phyloP scores from a whole-genome alignment of 2,888 invertebrate genomes.

The Brachylomia viminalis region DNA sequence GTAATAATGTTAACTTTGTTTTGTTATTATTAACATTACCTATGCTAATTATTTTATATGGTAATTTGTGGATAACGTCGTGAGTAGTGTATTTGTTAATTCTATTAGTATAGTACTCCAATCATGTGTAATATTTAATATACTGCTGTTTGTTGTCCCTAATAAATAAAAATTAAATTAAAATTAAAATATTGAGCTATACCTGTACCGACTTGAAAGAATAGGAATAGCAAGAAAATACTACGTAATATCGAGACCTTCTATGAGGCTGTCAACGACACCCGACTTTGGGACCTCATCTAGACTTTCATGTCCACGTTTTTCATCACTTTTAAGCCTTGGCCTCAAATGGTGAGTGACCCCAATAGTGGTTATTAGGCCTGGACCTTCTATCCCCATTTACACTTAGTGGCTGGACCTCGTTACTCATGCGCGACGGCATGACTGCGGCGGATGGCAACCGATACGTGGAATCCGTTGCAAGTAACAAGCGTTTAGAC shows the following conservation, averaged over 20 bases:
- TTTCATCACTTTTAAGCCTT: not conserved
- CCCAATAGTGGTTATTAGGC: slow-evolving; percentile 42
- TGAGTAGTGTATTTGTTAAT: too few species aligned
- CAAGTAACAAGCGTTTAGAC: slow-evolving; percentile 68
- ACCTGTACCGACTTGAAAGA: too few species aligned
- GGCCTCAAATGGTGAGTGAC: slow-evolving; percentile 6
- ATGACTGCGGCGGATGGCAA: slow-evolving; percentile 81
- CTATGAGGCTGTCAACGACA: not conserved
- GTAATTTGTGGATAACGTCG: too few species aligned
- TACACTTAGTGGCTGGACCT: slow-evolving; percentile 62
- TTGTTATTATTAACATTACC: too few species aligned
- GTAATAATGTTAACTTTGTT: too few species aligned
- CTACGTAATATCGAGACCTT: not conserved
- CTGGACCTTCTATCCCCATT: slow-evolving; percentile 55
- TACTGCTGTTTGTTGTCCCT: too few species aligned
- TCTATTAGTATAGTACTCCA: too few species aligned
- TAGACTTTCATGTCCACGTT: not conserved
- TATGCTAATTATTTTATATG: too few species aligned
- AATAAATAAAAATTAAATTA: too few species aligned
- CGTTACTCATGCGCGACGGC: slow-evolving; percentile 83
- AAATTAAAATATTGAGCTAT: too few species aligned
- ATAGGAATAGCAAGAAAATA: not conserved
- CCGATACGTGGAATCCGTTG: slow-evolving; percentile 73
- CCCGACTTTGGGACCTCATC: not conserved
- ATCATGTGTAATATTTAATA: too few species aligned